These are phyloP conservation scores for Neocrepidodera transversa DNA, from an alignment of 2,888 invertebrate genomes.

Conservation along the genomic window DNA sequence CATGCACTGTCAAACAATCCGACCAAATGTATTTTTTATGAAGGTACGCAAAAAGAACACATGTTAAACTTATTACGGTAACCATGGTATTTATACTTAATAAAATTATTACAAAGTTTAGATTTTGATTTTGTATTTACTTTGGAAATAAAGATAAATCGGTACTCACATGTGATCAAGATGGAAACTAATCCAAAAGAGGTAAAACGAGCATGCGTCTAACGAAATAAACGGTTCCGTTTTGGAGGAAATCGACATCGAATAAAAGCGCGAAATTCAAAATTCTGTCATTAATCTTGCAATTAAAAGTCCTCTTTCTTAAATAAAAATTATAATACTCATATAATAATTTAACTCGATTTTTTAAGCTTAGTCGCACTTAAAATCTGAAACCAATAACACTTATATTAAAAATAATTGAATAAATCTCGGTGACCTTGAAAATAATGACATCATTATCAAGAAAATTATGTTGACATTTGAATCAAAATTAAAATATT, in stretches of 20 bases:
- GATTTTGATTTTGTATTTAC: conserved; percentile 61
- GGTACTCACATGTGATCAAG: conserved; percentile 90
- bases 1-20: conserved; percentile 58
- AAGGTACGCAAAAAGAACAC: conserved; percentile 31
- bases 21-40: conserved; percentile 35
- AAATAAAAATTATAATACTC: no score
- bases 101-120: conserved; percentile 16
- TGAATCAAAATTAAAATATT: no score
- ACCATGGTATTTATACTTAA: conserved; percentile 28
- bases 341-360: no score
- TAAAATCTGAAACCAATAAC: no score
- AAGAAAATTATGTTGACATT: no score
- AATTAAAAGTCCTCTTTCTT: no score
- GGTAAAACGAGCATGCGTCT: conserved; percentile 75
- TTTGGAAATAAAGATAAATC: conserved; percentile 59
- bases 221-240: conserved; percentile 45
- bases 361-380: no score
- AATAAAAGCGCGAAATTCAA: conserved; percentile 44
- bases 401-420: no score
- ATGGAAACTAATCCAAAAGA: conserved; percentile 88
- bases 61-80: conserved; percentile 30
- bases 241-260: conserved; percentile 38
- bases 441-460: no score
- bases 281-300: no score
- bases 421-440: no score